Evolutionary conservation across 2,113 vertebrate species (phyloP).

Genomic region (Chitala chitala): DNA sequence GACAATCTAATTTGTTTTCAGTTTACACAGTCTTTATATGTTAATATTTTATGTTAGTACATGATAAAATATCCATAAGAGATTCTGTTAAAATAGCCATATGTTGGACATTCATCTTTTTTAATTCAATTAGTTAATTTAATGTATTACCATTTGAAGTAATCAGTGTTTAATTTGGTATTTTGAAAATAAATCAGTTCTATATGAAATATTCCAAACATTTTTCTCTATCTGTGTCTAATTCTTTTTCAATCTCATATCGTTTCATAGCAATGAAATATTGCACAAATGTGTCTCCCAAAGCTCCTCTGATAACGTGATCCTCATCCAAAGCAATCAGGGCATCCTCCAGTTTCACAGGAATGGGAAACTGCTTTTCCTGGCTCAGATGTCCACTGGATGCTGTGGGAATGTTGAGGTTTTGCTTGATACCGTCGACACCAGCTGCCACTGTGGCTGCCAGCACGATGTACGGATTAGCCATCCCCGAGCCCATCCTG

Average conservation of each 20-base stretch:
- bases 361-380: constrained; percentile 59
- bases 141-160: neutral
- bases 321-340: constrained; percentile 73
- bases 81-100: neutral
- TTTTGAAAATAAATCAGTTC: constrained; percentile 1
- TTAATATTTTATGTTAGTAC: neutral
- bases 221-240: constrained; percentile 82
- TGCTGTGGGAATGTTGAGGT: constrained; percentile 50
- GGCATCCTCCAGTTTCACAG: constrained; percentile 81
- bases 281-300: constrained; percentile 79
- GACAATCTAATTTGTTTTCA: no score
- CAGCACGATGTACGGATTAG: constrained; percentile 84
- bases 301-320: constrained; percentile 62
- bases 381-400: constrained; percentile 50
- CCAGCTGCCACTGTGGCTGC: constrained; percentile 83
- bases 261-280: constrained; percentile 89
- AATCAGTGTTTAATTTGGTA: neutral
- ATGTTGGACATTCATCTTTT: neutral
- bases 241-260: constrained; percentile 86
- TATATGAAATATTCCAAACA: constrained; percentile 92
- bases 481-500: constrained; percentile 80
- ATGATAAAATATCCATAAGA: neutral
- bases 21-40: no score
- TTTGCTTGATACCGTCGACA: constrained; percentile 75
- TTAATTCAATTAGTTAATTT: neutral